Conservation (phyloP, 2,797 vertebrate species). For the Tragelaphus oryx region DNA sequence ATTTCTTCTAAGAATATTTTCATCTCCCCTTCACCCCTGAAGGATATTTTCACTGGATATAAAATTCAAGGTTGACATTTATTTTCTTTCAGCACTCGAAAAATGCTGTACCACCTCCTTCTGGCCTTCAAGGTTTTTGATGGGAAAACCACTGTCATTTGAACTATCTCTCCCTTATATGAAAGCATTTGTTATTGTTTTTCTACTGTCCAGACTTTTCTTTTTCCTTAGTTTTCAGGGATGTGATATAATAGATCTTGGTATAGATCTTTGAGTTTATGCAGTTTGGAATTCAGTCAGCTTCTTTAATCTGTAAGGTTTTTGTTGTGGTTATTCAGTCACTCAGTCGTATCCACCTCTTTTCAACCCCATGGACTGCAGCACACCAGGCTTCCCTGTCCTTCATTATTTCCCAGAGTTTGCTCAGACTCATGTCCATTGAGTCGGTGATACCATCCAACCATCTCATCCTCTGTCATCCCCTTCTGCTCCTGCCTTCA, state of each 20-base stretch:
- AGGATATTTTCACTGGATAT: neutral
- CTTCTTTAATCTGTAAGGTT: neutral
- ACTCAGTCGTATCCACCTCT: neutral
- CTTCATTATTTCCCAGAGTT: neutral
- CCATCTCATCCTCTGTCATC: neutral
- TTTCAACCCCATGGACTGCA: neutral
- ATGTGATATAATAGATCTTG: neutral
- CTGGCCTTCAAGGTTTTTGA: neutral
- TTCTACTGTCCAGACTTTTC: neutral
- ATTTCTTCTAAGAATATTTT: conserved; percentile 10
- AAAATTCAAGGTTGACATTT: neutral
- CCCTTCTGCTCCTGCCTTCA: neutral
- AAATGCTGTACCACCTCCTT: neutral
- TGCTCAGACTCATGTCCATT: neutral
- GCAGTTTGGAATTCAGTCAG: neutral
- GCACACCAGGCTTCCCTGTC: neutral
- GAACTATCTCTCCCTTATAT: conserved; percentile 1
- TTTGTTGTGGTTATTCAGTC: neutral
- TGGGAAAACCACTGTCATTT: conserved; percentile 24
- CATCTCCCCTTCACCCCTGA: neutral
- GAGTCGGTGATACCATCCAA: neutral
- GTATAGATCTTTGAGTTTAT: neutral
- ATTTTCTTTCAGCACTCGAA: conserved; percentile 15
- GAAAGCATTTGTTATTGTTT: conserved; percentile 10
- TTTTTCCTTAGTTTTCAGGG: neutral